Conservation (phyloP, 2,797 vertebrate species). For the Pteropus rufus region DNA sequence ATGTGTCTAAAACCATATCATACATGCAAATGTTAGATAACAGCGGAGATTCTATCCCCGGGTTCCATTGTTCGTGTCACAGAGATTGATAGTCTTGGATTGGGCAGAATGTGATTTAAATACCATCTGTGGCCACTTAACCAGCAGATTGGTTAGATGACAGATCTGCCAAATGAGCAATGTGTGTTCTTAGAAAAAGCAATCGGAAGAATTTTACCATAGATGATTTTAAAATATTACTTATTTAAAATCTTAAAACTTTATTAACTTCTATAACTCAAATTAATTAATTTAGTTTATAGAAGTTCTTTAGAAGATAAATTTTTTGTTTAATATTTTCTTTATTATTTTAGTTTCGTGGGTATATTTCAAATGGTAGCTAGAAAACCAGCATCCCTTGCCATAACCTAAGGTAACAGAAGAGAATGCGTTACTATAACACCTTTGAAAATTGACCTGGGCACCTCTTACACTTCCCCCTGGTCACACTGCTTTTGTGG, state of each 20-base stretch:
- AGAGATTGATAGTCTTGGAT: background rate
- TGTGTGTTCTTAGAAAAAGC: background rate
- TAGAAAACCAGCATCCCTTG: background rate
- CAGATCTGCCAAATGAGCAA: conserved; percentile 25
- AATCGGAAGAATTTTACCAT: background rate
- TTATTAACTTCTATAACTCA: background rate
- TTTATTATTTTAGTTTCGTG: background rate
- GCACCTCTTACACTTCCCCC: background rate
- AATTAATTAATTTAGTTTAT: background rate
- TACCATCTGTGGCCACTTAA: conserved; percentile 47
- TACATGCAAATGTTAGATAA: background rate
- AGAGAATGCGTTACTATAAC: background rate
- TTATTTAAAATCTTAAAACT: conserved; percentile 11
- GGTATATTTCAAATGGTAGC: background rate
- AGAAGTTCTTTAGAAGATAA: background rate
- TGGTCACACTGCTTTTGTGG: rapidly evolving
- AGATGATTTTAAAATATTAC: background rate
- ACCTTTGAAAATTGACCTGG: background rate
- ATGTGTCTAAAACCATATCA: background rate
- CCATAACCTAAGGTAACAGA: background rate
- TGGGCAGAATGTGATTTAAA: conserved; percentile 25
- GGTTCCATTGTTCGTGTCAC: background rate
- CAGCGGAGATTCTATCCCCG: background rate
- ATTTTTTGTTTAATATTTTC: background rate
- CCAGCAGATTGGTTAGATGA: background rate